Evolutionary conservation across 2,888 invertebrate species (phyloP).

Genomic region (Metellina segmentata): DNA sequence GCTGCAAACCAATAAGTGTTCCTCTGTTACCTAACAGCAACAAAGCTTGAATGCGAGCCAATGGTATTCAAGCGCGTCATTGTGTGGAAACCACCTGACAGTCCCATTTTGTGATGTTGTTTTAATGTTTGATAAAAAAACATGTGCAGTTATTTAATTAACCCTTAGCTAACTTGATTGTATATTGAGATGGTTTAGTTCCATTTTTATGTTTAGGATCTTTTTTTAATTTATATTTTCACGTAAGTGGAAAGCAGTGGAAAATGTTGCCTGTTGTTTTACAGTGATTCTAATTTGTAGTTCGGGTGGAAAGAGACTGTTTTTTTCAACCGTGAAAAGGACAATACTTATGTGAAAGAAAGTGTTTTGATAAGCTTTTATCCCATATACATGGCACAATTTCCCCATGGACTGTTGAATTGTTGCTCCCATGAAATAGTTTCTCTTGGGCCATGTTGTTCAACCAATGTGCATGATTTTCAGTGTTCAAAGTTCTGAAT

Average conservation of each 20-base stretch:
- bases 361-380: not conserved
- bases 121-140: no score
- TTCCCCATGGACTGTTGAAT: not conserved
- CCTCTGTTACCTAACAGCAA: not conserved
- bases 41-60: not conserved
- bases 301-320: not conserved
- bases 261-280: not conserved
- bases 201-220: not conserved
- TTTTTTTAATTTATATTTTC: not conserved
- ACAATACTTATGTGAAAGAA: not conserved
- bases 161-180: not conserved
- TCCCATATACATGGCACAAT: not conserved
- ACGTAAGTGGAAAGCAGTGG: not conserved
- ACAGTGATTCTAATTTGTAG: not conserved
- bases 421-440: not conserved
- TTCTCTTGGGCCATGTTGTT: no score
- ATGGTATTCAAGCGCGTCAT: not conserved
- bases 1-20: conserved; percentile 64
- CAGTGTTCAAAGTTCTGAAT: no score
- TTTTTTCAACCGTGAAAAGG: not conserved
- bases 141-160: no score
- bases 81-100: not conserved
- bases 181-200: not conserved
- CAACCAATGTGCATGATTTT: no score
- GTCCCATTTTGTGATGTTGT: no score